phyloP scores from a whole-genome alignment of 2,888 invertebrate species.

The Cataglyphis altisquamis region DNA sequence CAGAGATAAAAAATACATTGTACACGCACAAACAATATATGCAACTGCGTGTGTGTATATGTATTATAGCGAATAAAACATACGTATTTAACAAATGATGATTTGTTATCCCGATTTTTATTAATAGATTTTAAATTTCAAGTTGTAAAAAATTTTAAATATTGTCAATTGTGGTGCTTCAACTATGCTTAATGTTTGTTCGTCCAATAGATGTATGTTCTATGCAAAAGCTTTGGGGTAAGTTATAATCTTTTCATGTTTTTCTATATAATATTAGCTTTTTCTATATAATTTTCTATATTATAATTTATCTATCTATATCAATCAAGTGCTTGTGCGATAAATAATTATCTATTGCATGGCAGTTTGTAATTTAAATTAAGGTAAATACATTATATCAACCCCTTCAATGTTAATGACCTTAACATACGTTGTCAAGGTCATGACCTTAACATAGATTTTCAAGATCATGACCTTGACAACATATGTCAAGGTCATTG shows the following conservation, averaged over 20 bases:
- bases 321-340: not conserved
- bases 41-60: too few relatives aligned
- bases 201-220: slow-evolving; percentile 50
- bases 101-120: not conserved
- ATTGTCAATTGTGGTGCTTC: slow-evolving; percentile 58
- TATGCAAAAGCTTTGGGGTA: slow-evolving; percentile 59
- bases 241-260: slow-evolving; percentile 51
- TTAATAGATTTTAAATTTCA: slow-evolving; percentile 11
- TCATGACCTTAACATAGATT: too few relatives aligned
- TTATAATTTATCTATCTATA: not conserved
- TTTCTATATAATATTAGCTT: slow-evolving; percentile 4
- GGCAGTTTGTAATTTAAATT: not conserved
- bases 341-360: not conserved
- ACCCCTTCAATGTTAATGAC: too few relatives aligned
- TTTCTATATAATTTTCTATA: not conserved
- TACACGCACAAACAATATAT: too few relatives aligned
- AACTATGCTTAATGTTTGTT: slow-evolving; percentile 67
- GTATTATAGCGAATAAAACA: not conserved
- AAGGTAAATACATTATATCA: too few relatives aligned
- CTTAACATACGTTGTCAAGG: too few relatives aligned
- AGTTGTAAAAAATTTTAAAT: not conserved
- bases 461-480: too few relatives aligned
- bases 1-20: not conserved
- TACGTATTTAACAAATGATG: not conserved
- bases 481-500: too few relatives aligned